These are phyloP conservation scores for Orcinus orca DNA, from an alignment of 2,113 vertebrate species.

Conservation along the genomic window DNA sequence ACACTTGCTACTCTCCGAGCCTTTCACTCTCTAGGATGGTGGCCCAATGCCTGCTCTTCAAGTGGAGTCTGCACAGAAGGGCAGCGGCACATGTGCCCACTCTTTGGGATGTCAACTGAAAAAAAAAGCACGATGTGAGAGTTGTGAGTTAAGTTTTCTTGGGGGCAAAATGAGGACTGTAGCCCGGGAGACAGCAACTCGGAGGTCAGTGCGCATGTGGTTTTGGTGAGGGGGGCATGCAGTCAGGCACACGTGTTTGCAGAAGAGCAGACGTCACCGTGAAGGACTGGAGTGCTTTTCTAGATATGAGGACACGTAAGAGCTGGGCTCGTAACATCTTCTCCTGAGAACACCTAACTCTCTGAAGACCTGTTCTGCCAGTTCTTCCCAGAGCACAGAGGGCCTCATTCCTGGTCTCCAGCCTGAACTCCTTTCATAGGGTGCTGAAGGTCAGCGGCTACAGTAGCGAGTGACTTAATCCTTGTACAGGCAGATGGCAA, in stretches of 20 bases:
- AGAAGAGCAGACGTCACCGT: not conserved
- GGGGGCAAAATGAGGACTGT: not conserved
- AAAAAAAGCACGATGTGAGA: not conserved
- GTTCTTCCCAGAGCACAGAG: not conserved
- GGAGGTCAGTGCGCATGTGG: not conserved
- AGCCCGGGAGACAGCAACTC: not conserved
- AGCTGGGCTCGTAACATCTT: not conserved
- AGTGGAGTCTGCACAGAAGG: fast-evolving
- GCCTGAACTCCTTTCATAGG: not conserved
- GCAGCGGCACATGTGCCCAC: fast-evolving
- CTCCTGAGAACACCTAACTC: not conserved
- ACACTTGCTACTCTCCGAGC: not conserved
- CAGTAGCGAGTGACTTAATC: not conserved
- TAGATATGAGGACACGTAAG: not conserved
- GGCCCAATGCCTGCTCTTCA: not conserved
- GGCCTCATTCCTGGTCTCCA: not conserved
- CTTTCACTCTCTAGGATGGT: not conserved
- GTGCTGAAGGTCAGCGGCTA: not conserved
- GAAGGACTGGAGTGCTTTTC: not conserved
- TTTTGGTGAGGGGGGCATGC: not conserved
- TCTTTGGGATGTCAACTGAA: not conserved
- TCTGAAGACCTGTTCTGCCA: not conserved
- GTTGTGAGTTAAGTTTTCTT: not conserved
- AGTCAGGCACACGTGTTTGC: not conserved
- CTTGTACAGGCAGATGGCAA: not conserved